Evolutionary conservation across 2,888 invertebrate genomes (phyloP), one percentile per base, ranked within the genome.

Genomic region (Cryptosula pallasiana): DNA sequence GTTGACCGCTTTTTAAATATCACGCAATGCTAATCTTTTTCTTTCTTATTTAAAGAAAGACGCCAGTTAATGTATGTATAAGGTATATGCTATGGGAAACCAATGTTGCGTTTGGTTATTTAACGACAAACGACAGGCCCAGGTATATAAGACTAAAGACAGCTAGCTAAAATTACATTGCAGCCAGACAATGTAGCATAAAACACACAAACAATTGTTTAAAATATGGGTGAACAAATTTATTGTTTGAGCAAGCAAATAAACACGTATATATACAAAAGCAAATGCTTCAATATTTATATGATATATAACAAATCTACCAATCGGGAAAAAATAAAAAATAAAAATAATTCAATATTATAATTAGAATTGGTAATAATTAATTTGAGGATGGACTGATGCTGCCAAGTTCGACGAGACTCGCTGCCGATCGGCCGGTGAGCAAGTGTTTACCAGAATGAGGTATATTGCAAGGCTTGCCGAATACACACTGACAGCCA

Each of bases 21-120:
- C 25, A 63, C 20, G 63, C 63, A 63, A 63, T 63, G 34, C 63
- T 63, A 63, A 63, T 63, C 63, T 63, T 63, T 63, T 63, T 63
- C 63, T 63, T 63, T 63, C 32, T 34, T 63, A 34, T 63, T 63
- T 63, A 63, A 63, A 63, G 63, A 63, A 32, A 63, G 63, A 63
- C 63, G 63, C 63, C 63, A 63, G 63, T 27, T 34, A 25, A 29
- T 63, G 63, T 63, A 63, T 63, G 63, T 63, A 32, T 63, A 63
- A 63, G 25, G 27, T 27, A 5, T 16, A 27, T 63, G 63, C 29
- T 32, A 63, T 63, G 63, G 27, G 63, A 63, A 34, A 63, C 20
- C 32, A 63, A 63, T 63, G 63, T 25, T 45, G 45, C 45, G 32
- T 63, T 34, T 63, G 63, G 27, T 63, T 63, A 63, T 63, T 63